Base-by-base conservation (phyloP, 2,888 invertebrate species). In the Lithophane leautieri region DNA sequence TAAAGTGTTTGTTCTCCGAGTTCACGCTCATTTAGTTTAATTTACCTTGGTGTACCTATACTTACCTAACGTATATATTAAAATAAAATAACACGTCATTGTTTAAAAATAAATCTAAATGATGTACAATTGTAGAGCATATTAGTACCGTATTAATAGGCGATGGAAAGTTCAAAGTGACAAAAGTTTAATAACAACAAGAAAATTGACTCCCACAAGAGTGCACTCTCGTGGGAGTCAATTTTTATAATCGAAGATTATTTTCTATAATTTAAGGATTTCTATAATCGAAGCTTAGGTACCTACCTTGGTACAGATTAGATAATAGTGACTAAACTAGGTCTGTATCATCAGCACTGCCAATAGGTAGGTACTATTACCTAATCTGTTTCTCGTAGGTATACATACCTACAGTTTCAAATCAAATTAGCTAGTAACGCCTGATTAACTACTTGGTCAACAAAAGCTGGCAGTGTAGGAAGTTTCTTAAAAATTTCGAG, bases 1-100 rank as follows among this genome's bases (percentile, higher is more conserved):
- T 52, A 12, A 73, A 52, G 56, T 58, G 50, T 16, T 77, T 52
- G 22, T n/a, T 70, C 34, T 40, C 4, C 22, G 47, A 71, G 12
- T 28, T 28, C 50, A 42, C 28, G 54, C 25, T 72, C 52, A 62
- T 72, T 72, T 52, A 52, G 28, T 73, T 61, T 40, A 44, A 44
- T 62, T 62, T 75, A 22, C 25, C 74, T 74, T 47, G 14, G 19
- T 28, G 28, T n/a, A n/a, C 34, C 34, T 34, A 34, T 50, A 44
- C 1, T 1, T 34, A 34, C 19, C 11, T 14, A 28, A 34, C 2
- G 3, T 40, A 47, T 2, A n/a, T 22, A 40, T 1, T 34, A 44
- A 25, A 6, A 25, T 22, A 28, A 22, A 65, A 11, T 16, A 62
- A 42, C 1, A 3, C 40, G 40, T 14, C 22, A 47, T 61, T 54